Evolutionary conservation across 2,888 invertebrate species (phyloP), one percentile per base, ranked within the genome.

Genomic region (Eudasyphora cyanicolor): DNA sequence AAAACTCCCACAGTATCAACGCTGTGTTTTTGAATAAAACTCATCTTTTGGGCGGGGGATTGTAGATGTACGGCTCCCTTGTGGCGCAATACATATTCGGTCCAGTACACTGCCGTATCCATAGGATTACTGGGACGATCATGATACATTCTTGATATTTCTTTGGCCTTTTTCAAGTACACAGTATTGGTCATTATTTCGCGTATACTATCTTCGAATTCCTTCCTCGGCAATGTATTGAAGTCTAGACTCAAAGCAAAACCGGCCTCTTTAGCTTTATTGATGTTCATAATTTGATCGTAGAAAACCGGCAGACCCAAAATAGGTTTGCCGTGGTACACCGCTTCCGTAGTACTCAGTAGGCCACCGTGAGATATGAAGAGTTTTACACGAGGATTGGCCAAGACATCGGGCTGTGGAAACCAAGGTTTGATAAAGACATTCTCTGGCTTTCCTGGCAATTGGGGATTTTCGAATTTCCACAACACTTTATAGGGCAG

Each of bases 291-390:
- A 38, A 87, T 85, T 84, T 93, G 92, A 86, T 93, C 92, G 49
- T 86, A 90, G 74, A 91, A 89, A 8, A 92, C 85, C 0, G 93
- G 92, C 35, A 93, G 85, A 0, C 92, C 93, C 10, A 93, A 81
- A 1, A 93, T 86, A 0, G 93, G 93, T 4, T 92, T 92, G 2
- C 90, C 93, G 78, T 90, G 90, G 86, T 90, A 90, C 0, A 92
- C 87, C 0, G 93, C 91, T 86, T 93, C 94, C 19, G 92, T 92
- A 2, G 92, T 90, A 70, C 93, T 92, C 19, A 93, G 89, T n/a
- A 93, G 89, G 0, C 94, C 94, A 0, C 93, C 93, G 86, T 94
- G 94, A 0, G 93, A 93, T 54, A 94, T 92, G 76, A 94, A 93
- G 0, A 93, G 88, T 32, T 91, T 91, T 0, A 93, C 90, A 32